phyloP scores from a whole-genome alignment of 2,797 vertebrate species.

The Kryptopterus vitreolus region DNA sequence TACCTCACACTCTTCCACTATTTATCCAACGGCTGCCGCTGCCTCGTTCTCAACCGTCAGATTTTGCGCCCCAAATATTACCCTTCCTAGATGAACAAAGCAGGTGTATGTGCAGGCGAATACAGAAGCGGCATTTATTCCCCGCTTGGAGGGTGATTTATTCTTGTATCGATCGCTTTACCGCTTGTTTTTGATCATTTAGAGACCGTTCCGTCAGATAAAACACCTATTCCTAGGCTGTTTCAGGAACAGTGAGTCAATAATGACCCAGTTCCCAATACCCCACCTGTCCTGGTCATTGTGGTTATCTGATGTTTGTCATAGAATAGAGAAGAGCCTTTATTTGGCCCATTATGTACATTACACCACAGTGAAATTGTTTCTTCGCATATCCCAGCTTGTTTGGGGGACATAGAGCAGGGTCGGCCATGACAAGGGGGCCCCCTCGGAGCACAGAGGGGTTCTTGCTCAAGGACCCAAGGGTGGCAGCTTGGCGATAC shows the following conservation, averaged over 20 bases:
- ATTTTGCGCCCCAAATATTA: slow-evolving; percentile 54
- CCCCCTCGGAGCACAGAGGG: too few species aligned
- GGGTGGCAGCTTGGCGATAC: too few species aligned
- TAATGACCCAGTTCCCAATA: neutral
- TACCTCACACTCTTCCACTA: slow-evolving; percentile 63
- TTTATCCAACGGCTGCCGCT: slow-evolving; percentile 69
- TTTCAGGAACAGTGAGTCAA: neutral
- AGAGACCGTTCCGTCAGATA: neutral
- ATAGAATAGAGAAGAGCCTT: too few species aligned
- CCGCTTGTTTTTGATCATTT: neutral
- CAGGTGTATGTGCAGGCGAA: neutral
- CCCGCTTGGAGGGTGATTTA: neutral
- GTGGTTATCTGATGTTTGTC: neutral
- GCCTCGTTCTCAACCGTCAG: slow-evolving; percentile 66
- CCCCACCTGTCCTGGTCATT: neutral
- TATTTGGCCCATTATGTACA: too few species aligned
- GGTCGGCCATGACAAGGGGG: too few species aligned
- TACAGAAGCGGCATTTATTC: neutral
- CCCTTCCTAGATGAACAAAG: slow-evolving; percentile 21
- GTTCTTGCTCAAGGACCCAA: too few species aligned
- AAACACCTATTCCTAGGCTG: neutral
- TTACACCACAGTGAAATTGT: too few species aligned
- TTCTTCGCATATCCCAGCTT: too few species aligned
- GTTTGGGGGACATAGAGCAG: too few species aligned
- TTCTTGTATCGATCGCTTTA: neutral